These are phyloP conservation scores for Dryobota labecula DNA, from an alignment of 2,888 invertebrate species.

Conservation along the genomic window DNA sequence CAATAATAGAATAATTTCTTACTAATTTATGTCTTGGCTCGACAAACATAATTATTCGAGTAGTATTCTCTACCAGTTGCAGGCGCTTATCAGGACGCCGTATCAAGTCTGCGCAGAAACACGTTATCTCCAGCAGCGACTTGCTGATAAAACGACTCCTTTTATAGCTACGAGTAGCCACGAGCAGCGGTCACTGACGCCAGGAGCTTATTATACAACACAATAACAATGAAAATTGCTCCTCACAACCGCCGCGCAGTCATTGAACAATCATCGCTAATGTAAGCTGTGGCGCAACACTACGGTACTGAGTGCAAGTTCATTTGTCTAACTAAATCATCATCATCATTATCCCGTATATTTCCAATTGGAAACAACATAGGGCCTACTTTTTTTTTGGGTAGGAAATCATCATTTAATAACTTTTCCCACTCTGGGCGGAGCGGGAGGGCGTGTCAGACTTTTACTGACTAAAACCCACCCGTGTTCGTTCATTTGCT, in stretches of 20 bases:
- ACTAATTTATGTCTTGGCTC: background rate
- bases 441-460: too few species aligned
- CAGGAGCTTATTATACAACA: background rate
- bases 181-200: slow-evolving; percentile 8
- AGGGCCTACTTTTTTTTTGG: too few species aligned
- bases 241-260: slow-evolving; percentile 4
- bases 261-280: slow-evolving; percentile 19
- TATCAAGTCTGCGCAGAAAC: slow-evolving; percentile 36
- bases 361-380: background rate
- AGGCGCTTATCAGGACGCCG: slow-evolving; percentile 38
- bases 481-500: too few species aligned
- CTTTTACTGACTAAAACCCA: too few species aligned
- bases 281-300: slow-evolving; percentile 3
- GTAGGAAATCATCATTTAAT: too few species aligned
- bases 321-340: slow-evolving; percentile 18
- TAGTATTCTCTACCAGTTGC: slow-evolving; percentile 9
- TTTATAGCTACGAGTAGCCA: slow-evolving; percentile 22
- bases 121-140: slow-evolving; percentile 45
- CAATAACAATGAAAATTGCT: background rate
- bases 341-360: background rate
- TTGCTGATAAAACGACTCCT: slow-evolving; percentile 52
- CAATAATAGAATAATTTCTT: slow-evolving; percentile 6
- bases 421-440: too few species aligned
- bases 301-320: background rate
- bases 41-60: background rate